Evolutionary conservation across 2,888 invertebrate species (phyloP).

Genomic region (Spodoptera exigua): DNA sequence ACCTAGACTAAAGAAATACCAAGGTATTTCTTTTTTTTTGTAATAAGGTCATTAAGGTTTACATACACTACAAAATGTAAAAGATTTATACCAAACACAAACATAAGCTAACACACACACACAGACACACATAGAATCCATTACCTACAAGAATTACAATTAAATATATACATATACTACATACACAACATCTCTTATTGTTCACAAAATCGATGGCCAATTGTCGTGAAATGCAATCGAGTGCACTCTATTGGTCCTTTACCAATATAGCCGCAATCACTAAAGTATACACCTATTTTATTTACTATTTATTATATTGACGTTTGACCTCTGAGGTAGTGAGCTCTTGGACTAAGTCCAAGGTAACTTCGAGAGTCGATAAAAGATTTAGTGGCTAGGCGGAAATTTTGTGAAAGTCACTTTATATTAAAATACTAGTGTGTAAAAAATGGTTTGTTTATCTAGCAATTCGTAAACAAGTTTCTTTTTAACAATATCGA

Average conservation of each 20-base stretch:
- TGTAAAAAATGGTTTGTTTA: too few species aligned
- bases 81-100: too few species aligned
- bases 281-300: conserved; percentile 81
- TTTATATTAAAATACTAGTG: too few species aligned
- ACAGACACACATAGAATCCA: too few species aligned
- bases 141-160: not conserved
- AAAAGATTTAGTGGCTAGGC: conserved; percentile 31
- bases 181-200: not conserved
- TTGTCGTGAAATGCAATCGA: conserved; percentile 18
- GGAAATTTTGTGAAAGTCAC: not conserved
- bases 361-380: conserved; percentile 64
- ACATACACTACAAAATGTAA: too few species aligned
- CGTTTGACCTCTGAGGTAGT: conserved; percentile 79
- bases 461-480: too few species aligned
- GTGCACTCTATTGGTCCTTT: conserved; percentile 23
- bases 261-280: conserved; percentile 77
- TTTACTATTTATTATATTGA: conserved; percentile 67
- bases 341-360: conserved; percentile 80
- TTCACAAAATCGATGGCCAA: conserved; percentile 5
- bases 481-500: too few species aligned
- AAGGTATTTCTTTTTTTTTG: too few species aligned
- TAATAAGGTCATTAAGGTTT: too few species aligned
- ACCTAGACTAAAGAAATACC: too few species aligned
- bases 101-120: too few species aligned
- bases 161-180: not conserved